Evolutionary conservation across 2,797 vertebrate species (phyloP), one percentile per base, ranked within the genome.

Genomic region (Heterohyrax brucei): DNA sequence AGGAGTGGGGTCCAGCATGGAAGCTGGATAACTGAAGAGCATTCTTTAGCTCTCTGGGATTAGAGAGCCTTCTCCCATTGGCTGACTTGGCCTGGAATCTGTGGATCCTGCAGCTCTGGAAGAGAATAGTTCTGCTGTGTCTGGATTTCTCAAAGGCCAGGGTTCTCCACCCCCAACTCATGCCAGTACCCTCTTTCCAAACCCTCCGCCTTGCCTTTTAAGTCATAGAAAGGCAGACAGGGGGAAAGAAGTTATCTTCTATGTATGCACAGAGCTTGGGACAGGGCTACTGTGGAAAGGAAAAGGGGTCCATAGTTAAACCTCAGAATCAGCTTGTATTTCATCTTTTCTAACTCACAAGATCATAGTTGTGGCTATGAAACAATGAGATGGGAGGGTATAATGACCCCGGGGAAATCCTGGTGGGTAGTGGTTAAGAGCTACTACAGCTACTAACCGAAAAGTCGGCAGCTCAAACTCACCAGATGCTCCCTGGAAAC

Each of bases 61-160:
- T 98, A 97, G 68, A 84, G 16, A 46, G 30, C 83, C n/a, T 89
- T 93, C 86, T 93, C 87, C 86, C 53, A 98, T 97, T 98, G 97
- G 97, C 80, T 96, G 77, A 64, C 89, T 95, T 84, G 87, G 81
- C 80, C 92, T 96, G 97, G 96, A 97, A 97, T 97, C 96, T 97
- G 97, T 97, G 82, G 91, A 97, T 91, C 96, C 92, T 97, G 97
- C 97, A 97, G 95, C 95, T 97, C 95, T 97, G 91, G 89, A 61
- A 93, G 77, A 95, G 95, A 97, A 97, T 96, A 96, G 94, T 97
- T 97, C 91, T 98, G 97, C 97, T 98, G 97, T 24, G 96, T 97
- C 86, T 93, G 87, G 92, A 84, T 97, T 97, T 98, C 92, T 94
- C 95, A 28, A 70, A 95, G 77, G 93, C 82, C 0, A 16, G 0